A percentile compares a stretch with the other conserved stretches of the same genome.
phyloP scores from a whole-genome alignment of 2,797 vertebrate genomes.

The Coregonus sp. region DNA sequence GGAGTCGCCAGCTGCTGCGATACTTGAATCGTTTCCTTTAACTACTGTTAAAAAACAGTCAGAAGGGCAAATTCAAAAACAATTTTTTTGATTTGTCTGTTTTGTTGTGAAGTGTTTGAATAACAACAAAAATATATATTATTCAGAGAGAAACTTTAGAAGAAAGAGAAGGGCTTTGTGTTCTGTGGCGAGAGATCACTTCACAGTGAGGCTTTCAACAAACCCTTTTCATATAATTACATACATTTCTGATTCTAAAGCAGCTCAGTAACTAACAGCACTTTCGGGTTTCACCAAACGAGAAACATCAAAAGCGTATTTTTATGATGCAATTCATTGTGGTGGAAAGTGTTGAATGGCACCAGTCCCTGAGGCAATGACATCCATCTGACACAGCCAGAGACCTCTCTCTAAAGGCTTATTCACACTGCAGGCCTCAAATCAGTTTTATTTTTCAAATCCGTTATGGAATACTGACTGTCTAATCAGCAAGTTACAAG shows the following conservation, averaged over 20 bases:
- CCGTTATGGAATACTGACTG: too few relatives aligned
- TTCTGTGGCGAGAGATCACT: constrained; percentile 17
- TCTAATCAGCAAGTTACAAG: too few relatives aligned
- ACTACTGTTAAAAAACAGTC: constrained; percentile 39
- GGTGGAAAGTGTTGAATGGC: constrained; percentile 68
- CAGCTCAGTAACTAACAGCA: constrained; percentile 35
- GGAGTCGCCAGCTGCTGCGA: constrained; percentile 41
- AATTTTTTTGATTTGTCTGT: constrained; percentile 15
- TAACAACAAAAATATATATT: constrained; percentile 26
- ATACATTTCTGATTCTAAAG: constrained; percentile 40
- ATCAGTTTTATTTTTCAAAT: too few relatives aligned
- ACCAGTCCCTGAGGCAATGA: constrained; percentile 58
- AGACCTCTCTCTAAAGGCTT: constrained; percentile 42
- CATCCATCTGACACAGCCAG: constrained; percentile 57
- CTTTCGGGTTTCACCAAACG: constrained; percentile 40
- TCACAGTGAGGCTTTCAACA: constrained; percentile 15
- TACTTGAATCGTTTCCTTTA: constrained; percentile 48
- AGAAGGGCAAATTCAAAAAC: constrained; percentile 30
- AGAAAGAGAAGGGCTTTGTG: neutral
- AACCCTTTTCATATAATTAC: constrained; percentile 40
- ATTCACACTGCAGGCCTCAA: too few relatives aligned
- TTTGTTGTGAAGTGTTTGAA: constrained; percentile 26
- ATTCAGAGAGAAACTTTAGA: constrained; percentile 22
- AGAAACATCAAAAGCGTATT: constrained; percentile 59
- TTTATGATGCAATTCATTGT: constrained; percentile 71